Evolutionary conservation across 2,888 invertebrate genomes (phyloP), one percentile per base, ranked within the genome.

Genomic region (Aphodius sticticus): DNA sequence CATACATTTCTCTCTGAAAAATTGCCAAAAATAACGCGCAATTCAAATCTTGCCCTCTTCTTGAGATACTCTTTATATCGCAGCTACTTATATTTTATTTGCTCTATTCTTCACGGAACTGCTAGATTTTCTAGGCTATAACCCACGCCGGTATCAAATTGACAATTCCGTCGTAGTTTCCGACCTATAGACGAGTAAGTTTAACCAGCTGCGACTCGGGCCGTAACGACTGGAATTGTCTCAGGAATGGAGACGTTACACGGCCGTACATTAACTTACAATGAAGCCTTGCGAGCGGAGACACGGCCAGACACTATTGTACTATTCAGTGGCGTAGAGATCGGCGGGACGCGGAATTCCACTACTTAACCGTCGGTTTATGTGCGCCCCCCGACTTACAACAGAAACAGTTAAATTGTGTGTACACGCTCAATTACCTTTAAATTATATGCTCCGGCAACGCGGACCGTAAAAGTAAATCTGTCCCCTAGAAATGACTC

Each of bases 381-480:
- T 74, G n/a, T 74, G 69, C 75, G 69, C 75, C n/a, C 16, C 69
- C 37, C 53, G 69, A 75, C 36, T 75, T 75, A 78, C 53, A 78
- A 78, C 75, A 9, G 9, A 7, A 26, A 16, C 15, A 75, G 37
- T 69, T 71, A 76, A 15, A 79, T 70, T 76, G 38, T 72, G 72
- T 36, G 69, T 69, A 69, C 72, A 77, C 76, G 79, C 77, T 72
- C 79, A 79, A 79, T 79, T 79, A 79, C 79, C 36, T 35, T 77
- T 79, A 77, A 76, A 79, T 79, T 79, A 79, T 79, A 79, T 79
- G 76, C 79, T 53, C 36, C 76, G 79, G 72, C 78, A 38, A 69
- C 78, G 69, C n/a, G 76, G 74, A 70, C 76, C 53, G 76, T 79
- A 79, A 79, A 79, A 79, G 79, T 79, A 79, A 79, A 79, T 79